Base-by-base conservation (phyloP, 1,140 invertebrate species). In the Amphibalanus amphitrite region DNA sequence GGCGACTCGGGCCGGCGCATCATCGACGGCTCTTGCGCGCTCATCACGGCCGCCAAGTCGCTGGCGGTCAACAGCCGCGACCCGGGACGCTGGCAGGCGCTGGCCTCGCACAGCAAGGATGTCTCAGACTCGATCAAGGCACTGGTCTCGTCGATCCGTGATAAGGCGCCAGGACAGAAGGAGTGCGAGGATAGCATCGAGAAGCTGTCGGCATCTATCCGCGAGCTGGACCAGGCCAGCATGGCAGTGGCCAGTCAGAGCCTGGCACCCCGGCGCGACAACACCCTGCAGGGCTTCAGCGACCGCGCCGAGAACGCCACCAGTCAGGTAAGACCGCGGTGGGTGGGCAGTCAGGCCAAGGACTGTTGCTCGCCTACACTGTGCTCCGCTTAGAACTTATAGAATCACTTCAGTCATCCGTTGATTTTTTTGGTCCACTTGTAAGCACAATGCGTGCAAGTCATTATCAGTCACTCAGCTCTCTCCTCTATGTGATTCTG, bases 71-170 rank as follows among this genome's bases (percentile, higher is more conserved):
- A 90, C 72, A 92, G 94, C 0, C 89, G 89, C 74, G 95, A 98
- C 82, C 91, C 93, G 0, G 86, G 90, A 3, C 92, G 91, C 6
- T 98, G 96, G 93, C 93, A 96, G 78, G 82, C 89, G 65, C 85
- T 98, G 70, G 94, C 95, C 0, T 89, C 87, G 76, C 92, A 97
- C 80, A 96, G 93, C 76, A 96, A 95, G 79, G 89, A 87, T 75
- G 93, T 98, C 0, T 97, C 93, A 25, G 95, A 98, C 78, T 92
- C 93, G 0, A 97, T 99, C 75, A 98, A 98, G 80, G 86, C 88
- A 23, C 83, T 98, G 1, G 93, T 96, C 0, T 87, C 91, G 30
- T 90, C 92, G 64, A 95, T 97, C 73, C 85, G 93, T 64, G 94
- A 97, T 76, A 93, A 92, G 78, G 94, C 95, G 0, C 95, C 96